Base-by-base conservation (phyloP, 2,113 vertebrate genomes). In the Eclectus roratus region DNA sequence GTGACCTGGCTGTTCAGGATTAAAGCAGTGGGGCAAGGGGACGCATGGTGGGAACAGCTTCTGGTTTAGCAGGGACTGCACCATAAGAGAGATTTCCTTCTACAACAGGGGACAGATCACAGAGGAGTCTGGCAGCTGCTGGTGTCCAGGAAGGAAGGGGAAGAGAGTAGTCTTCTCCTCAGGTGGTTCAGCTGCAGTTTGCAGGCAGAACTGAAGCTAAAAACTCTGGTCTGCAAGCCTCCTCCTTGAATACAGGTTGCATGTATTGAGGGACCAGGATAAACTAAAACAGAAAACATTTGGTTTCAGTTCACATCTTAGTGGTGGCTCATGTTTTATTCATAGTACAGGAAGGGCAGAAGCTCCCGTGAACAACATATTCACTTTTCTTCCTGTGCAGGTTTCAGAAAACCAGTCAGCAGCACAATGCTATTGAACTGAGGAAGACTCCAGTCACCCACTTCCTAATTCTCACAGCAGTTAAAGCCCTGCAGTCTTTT, bases 251-350 rank as follows among this genome's bases (percentile, higher is more conserved):
- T 27, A 81, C 19, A 35, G 14, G 11, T 6, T 41, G 39, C 64
- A 71, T 13, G 35, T 35, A 41, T 41, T 89, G 69, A 81, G 49
- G 17, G 44, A 52, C 31, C 41, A 72, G 37, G 52, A 80, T 43
- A 89, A 84, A 93, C 33, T 65, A 53, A 76, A 91, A 72, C 11
- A 92, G 80, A 93, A 80, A 93, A 74, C 29, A 31, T 81, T 87
- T 82, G 41, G 90, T 92, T 97, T 94, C 83, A 76, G 73, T 86
- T 95, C 93, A 76, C 29, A 23, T 89, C 31, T 70, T 73, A 46
- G 56, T 53, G 4, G 44, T 87, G 73, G 53, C 46, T 87, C 71
- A 25, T 61, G 16, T 91, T 95, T 93, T 94, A 88, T 88, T 95
- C 66, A 56, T 56, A 66, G 56, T 61, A 81, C 72, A 81, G 69